phyloP scores from a whole-genome alignment of 1,140 invertebrate genomes.

The Olivierus martensii region DNA sequence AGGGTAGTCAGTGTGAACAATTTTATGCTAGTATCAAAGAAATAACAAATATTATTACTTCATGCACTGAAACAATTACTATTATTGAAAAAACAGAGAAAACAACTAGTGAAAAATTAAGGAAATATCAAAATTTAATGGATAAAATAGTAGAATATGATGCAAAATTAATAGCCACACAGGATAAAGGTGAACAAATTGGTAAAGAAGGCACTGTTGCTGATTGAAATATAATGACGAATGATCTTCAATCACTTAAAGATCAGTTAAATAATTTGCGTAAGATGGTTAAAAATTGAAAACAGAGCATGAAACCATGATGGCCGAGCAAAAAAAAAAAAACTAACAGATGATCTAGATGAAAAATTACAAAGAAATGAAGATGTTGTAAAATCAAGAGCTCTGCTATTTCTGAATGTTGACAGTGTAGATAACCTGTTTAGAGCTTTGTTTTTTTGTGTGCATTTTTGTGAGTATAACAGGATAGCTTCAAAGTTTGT shows the following conservation, averaged over 20 bases:
- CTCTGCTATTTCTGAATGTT: conserved; percentile 59
- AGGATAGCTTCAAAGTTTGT: no score
- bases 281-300: conserved; percentile 63
- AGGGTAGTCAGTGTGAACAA: conserved; percentile 69
- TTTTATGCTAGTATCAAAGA: conserved; percentile 71
- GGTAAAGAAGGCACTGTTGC: conserved; percentile 69
- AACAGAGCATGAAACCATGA: conserved; percentile 68
- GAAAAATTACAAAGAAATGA: conserved; percentile 75
- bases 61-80: conserved; percentile 68
- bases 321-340: conserved; percentile 74
- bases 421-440: conserved; percentile 60
- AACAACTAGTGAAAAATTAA: conserved; percentile 71
- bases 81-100: conserved; percentile 67
- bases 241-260: conserved; percentile 71
- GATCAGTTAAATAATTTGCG: conserved; percentile 63
- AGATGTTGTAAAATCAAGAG: conserved; percentile 60
- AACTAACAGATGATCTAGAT: conserved; percentile 61
- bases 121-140: conserved; percentile 61
- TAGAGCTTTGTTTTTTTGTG: no score
- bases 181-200: conserved; percentile 82
- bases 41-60: conserved; percentile 69
- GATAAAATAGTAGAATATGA: conserved; percentile 71
- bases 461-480: no score
- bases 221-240: conserved; percentile 72
- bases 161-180: conserved; percentile 64